These are phyloP conservation scores for Troilus luridus DNA, from an alignment of 2,888 invertebrate genomes.

Conservation along the genomic window DNA sequence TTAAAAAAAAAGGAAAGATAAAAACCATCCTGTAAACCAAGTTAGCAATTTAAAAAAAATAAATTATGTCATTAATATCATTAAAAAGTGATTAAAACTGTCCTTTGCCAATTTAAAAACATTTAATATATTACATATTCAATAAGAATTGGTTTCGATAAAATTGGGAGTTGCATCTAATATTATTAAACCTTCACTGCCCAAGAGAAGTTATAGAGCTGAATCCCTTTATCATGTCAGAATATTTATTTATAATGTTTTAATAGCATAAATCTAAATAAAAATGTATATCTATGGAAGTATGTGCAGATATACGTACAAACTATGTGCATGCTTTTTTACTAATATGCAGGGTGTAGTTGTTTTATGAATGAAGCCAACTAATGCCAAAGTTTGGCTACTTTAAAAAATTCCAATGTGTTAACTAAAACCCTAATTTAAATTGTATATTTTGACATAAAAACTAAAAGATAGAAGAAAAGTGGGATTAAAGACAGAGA, in stretches of 20 bases:
- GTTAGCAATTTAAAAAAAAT: neutral
- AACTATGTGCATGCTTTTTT: neutral
- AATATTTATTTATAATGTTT: neutral
- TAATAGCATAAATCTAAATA: neutral
- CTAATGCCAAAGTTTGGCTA: neutral
- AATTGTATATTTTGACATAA: neutral
- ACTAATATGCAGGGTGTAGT: neutral
- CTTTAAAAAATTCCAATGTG: neutral
- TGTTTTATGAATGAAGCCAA: neutral
- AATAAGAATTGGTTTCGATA: neutral
- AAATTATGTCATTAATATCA: neutral
- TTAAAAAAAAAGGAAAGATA: neutral
- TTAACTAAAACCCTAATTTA: neutral
- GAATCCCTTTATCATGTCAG: neutral
- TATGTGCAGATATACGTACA: neutral
- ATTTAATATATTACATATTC: neutral
- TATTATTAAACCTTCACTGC: neutral
- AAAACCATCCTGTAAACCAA: neutral
- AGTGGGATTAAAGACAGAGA: neutral
- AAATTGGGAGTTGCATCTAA: neutral
- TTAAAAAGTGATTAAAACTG: neutral
- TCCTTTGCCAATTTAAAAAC: neutral
- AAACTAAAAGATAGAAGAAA: neutral
- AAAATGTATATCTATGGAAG: neutral
- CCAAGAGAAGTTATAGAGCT: neutral